Conservation (phyloP, 1,140 invertebrate species). For the Mactra quadrangularis region DNA sequence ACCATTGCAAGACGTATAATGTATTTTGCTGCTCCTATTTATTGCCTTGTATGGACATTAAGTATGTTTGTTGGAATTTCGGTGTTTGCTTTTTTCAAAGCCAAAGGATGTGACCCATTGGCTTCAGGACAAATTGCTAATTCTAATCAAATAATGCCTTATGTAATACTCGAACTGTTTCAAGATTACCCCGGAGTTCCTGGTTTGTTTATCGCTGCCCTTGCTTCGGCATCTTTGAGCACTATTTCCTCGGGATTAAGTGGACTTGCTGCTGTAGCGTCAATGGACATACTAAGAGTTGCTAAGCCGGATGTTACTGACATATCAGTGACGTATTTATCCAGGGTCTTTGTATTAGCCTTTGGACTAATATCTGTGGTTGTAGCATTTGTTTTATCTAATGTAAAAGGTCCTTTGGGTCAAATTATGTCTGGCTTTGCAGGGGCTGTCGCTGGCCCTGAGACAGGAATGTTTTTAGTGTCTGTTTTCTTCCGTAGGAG, state of each 20-base stretch:
- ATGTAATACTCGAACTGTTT: constrained; percentile 30
- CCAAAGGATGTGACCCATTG: constrained; percentile 40
- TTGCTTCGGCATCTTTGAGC: constrained; percentile 14
- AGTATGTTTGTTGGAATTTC: background rate
- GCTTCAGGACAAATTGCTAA: constrained; percentile 26
- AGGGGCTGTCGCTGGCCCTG: background rate
- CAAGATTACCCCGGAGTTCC: background rate
- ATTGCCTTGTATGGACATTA: background rate
- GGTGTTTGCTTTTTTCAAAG: constrained; percentile 24
- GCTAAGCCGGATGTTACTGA: background rate
- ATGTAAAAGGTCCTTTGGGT: constrained; percentile 22
- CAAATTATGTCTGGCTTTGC: constrained; percentile 9
- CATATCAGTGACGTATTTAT: background rate
- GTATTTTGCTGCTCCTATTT: constrained; percentile 20
- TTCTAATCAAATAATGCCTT: constrained; percentile 41
- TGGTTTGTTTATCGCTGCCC: constrained; percentile 26
- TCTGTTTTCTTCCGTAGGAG: constrained; percentile 31
- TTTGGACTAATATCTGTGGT: background rate
- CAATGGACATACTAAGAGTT: constrained; percentile 2
- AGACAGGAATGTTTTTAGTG: constrained; percentile 17
- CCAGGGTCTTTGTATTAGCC: background rate
- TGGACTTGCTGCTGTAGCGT: constrained; percentile 9
- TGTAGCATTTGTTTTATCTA: background rate
- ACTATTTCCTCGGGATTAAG: constrained; percentile 38
- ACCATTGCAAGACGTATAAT: constrained; percentile 1